Base-by-base conservation (phyloP, 2,888 invertebrate species). In the Fissipunctia ypsillon region DNA sequence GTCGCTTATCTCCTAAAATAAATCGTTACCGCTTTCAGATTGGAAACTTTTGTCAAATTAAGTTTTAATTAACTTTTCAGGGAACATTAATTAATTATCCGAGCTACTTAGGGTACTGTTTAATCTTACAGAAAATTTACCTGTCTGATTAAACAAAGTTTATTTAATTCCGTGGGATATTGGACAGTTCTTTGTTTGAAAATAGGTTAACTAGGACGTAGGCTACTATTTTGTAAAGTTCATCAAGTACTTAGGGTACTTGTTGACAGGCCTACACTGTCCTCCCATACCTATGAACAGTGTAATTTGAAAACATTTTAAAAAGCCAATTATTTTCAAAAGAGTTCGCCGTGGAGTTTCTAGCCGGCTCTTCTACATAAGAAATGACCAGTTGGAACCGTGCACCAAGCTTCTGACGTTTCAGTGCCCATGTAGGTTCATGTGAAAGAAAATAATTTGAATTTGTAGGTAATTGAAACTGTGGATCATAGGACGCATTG, bases 11-110 rank as follows among this genome's bases (percentile, higher is more conserved):
- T 78, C 63, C n/a, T 35, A 38, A 78, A 78, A 76, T 85, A 83
- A 85, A 85, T 87, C 76, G 80, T 76, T 78, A 60, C 76, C 68
- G 69, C 56, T 73, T 77, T 65, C 45, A 80, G 85, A 87, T 85
- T 80, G 85, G 76, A 69, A 85, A 87, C 57, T 87, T 84, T 84
- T 73, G 67, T 82, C 69, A 48, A 85, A 87, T 85, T 83, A 76
- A 85, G 80, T 80, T 87, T 87, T 87, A 85, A 85, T 87, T 85
- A 87, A 85, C 80, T 85, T 85, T 80, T 80, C 61, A 60, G 57
- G 67, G 65, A 76, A 75, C 69, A 73, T 85, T 85, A 87, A 87
- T 87, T 85, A 74, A 83, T 85, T 77, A 85, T 73, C 75, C 69
- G 48, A 77, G 72, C 77, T 84, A 69, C 85, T 85, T 87, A 69